Percentiles rank a stretch among this genome's conserved stretches.
Evolutionary conservation across 2,888 invertebrate species (phyloP).

Genomic region (Mesoligia furuncula): DNA sequence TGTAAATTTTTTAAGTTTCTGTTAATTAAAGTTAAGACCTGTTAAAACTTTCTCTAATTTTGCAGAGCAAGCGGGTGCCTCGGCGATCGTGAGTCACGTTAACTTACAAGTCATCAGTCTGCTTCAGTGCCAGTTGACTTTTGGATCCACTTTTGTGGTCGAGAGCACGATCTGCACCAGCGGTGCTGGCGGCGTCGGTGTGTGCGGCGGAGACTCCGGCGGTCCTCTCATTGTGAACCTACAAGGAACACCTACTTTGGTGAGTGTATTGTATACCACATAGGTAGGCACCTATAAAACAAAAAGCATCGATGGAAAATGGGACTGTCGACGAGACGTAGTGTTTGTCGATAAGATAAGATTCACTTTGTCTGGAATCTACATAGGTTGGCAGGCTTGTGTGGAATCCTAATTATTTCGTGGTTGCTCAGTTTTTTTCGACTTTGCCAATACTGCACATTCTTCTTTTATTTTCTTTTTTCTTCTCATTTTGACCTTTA

Average conservation of each 20-base stretch:
- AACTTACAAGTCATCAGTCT: constrained; percentile 73
- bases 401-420: neutral
- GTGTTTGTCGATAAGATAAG: neutral
- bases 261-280: constrained; percentile 56
- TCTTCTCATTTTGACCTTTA: neutral
- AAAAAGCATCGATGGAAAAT: neutral
- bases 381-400: neutral
- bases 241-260: constrained; percentile 69
- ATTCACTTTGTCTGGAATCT: neutral
- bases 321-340: neutral
- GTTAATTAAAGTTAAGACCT: too few species aligned
- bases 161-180: constrained; percentile 75
- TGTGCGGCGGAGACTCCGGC: constrained; percentile 79
- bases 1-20: too few species aligned
- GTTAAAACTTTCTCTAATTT: neutral
- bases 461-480: neutral
- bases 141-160: constrained; percentile 64
- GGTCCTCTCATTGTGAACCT: constrained; percentile 71
- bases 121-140: constrained; percentile 67
- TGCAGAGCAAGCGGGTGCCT: constrained; percentile 70
- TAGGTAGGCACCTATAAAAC: neutral
- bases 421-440: neutral
- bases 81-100: constrained; percentile 73
- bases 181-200: constrained; percentile 75
- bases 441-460: neutral